These are phyloP conservation scores for Rhinopomastus cyanomelas DNA, from an alignment of 2,113 vertebrate genomes.

Conservation along the genomic window DNA sequence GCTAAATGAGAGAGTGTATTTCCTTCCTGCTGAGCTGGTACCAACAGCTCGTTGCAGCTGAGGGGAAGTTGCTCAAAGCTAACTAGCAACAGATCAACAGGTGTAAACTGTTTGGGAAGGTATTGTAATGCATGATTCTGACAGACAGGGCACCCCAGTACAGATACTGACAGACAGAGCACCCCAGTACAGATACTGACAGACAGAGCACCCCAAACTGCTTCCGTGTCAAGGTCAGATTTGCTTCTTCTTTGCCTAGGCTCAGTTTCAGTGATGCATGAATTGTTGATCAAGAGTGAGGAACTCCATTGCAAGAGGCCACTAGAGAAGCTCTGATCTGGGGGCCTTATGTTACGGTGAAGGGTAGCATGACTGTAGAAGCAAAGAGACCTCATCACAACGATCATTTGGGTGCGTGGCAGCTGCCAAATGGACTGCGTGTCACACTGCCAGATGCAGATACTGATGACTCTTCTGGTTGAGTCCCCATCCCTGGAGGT, in stretches of 20 bases:
- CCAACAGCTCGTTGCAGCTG: background rate
- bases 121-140: no score
- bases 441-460: no score
- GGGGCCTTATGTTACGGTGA: rapidly evolving
- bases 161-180: no score
- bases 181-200: no score
- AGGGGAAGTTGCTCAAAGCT: slow-evolving; percentile 9
- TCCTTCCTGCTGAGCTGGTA: slow-evolving; percentile 28
- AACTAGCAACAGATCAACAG: slow-evolving; percentile 29
- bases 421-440: no score
- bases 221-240: no score
- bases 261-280: background rate
- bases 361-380: background rate
- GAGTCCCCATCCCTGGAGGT: no score
- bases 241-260: background rate
- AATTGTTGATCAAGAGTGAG: background rate
- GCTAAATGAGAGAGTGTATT: background rate
- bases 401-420: background rate
- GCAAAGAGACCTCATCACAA: background rate
- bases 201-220: no score
- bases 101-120: slow-evolving; percentile 16
- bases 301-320: background rate
- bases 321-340: background rate
- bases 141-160: no score
- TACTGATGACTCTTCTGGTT: no score